Evolutionary conservation across 1,140 invertebrate species (phyloP).

Genomic region (Brachionus angularis): DNA sequence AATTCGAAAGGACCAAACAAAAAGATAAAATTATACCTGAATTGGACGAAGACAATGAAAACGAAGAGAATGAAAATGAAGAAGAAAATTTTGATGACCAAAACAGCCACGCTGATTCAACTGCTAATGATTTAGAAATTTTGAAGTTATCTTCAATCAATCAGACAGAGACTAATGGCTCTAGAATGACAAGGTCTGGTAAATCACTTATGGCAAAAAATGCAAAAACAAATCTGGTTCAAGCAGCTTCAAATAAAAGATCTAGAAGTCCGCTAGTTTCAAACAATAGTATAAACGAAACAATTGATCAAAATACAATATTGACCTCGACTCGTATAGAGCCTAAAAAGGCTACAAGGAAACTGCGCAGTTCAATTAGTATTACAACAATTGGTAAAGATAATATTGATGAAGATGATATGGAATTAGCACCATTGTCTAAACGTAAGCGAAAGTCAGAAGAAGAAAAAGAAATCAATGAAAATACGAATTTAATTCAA

Average conservation of each 20-base stretch:
- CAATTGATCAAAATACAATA: background rate
- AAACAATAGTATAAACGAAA: constrained; percentile 37
- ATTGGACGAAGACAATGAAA: background rate
- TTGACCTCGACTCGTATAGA: constrained; percentile 40
- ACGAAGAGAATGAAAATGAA: background rate
- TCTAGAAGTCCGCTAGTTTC: constrained; percentile 32
- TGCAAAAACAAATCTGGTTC: background rate
- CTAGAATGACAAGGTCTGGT: background rate
- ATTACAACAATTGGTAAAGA: background rate
- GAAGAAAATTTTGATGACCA: constrained; percentile 32
- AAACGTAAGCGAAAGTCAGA: constrained; percentile 22
- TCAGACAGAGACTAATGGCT: background rate
- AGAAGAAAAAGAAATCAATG: constrained; percentile 12
- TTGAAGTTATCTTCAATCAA: constrained; percentile 20
- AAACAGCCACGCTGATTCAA: constrained; percentile 22
- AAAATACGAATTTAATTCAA: constrained; percentile 20
- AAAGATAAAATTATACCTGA: constrained; percentile 2
- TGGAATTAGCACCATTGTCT: background rate
- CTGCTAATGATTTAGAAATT: background rate
- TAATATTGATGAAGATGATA: constrained; percentile 12
- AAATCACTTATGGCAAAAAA: constrained; percentile 21
- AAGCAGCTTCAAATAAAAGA: background rate
- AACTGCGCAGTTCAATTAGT: constrained; percentile 14
- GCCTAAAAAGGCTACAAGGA: background rate
- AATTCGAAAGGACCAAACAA: constrained; percentile 5